phyloP scores from a whole-genome alignment of 2,888 invertebrate species.

The Hyppa rectilinea region DNA sequence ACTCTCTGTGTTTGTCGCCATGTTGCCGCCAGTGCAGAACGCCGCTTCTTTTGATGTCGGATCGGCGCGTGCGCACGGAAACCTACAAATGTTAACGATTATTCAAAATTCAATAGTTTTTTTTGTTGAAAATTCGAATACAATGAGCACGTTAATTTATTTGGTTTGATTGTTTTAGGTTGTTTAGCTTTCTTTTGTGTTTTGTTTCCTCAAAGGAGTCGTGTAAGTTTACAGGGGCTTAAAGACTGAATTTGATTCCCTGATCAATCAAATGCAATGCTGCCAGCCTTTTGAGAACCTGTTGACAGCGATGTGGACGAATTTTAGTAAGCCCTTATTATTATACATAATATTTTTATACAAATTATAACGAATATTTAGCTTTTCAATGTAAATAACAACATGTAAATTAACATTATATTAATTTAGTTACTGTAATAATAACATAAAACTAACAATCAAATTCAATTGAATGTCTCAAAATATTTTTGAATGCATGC shows the following conservation, averaged over 20 bases:
- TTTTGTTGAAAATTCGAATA: constrained; percentile 72
- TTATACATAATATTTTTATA: too few species aligned
- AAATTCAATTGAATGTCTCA: neutral
- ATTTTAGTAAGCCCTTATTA: too few species aligned
- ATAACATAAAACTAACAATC: too few species aligned
- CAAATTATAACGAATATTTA: too few species aligned
- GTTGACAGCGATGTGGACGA: too few species aligned
- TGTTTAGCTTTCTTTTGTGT: constrained; percentile 26
- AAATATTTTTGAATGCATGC: neutral
- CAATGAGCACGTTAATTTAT: constrained; percentile 74
- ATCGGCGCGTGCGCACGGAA: constrained; percentile 84
- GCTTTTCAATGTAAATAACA: too few species aligned
- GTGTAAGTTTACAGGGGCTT: neutral
- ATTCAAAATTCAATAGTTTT: constrained; percentile 77
- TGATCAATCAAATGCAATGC: neutral
- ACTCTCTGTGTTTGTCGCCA: constrained; percentile 72
- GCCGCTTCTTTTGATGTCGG: constrained; percentile 77
- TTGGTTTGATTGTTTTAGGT: constrained; percentile 62
- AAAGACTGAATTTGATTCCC: neutral
- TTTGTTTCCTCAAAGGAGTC: constrained; percentile 1
- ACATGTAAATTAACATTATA: too few species aligned
- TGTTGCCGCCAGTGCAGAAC: constrained; percentile 73
- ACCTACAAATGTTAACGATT: constrained; percentile 74
- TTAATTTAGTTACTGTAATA: too few species aligned
- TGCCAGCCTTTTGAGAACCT: too few species aligned